Evolutionary conservation across 2,888 invertebrate genomes (phyloP).

Genomic region (Amphipoea lucens): DNA sequence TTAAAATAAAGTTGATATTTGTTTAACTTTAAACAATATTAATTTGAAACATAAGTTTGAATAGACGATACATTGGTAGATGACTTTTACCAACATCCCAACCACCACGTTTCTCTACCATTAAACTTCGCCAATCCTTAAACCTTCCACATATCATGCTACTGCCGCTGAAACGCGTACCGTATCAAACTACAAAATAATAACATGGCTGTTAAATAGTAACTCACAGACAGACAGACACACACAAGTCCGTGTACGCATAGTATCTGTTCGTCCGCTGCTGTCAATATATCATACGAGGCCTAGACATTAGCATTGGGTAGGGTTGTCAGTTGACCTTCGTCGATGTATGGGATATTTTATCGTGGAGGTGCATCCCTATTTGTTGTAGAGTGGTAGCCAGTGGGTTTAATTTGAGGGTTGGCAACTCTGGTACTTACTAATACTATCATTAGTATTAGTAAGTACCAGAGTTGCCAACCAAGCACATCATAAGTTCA

Average conservation of each 20-base stretch:
- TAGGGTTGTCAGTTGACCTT: constrained; percentile 63
- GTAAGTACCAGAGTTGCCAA: no score
- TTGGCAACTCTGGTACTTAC: neutral
- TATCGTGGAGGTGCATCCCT: constrained; percentile 22
- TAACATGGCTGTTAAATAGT: constrained; percentile 77
- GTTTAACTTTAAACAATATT: no score
- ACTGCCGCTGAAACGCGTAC: constrained; percentile 57
- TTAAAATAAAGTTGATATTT: no score
- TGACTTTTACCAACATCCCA: neutral
- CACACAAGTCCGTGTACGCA: constrained; percentile 63
- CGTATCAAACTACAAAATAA: constrained; percentile 82
- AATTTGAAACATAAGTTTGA: no score
- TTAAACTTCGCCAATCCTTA: constrained; percentile 41
- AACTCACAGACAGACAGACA: constrained; percentile 71
- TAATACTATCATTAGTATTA: no score
- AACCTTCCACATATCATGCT: constrained; percentile 37
- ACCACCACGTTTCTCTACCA: constrained; percentile 23
- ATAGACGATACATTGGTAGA: no score
- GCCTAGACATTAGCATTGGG: constrained; percentile 81
- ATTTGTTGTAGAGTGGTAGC: constrained; percentile 28
- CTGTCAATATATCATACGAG: constrained; percentile 86
- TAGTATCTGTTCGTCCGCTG: constrained; percentile 78
- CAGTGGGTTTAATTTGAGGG: constrained; percentile 18
- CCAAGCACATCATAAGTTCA: no score
- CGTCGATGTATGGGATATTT: constrained; percentile 25